Conservation (phyloP, 1,140 invertebrate genomes). For the Bathynomus jamesi region DNA sequence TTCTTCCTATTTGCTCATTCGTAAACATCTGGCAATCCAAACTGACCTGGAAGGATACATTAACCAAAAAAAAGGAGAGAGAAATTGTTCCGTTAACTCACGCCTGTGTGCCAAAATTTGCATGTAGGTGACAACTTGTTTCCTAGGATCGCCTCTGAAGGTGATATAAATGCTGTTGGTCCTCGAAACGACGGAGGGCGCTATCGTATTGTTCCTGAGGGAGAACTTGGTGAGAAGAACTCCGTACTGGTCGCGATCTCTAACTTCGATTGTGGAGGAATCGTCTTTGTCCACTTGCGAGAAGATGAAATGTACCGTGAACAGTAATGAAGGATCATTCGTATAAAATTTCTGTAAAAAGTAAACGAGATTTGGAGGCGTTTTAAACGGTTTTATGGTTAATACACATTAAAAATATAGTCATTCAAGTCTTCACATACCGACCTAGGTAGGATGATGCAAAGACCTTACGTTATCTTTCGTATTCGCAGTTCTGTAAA, state of each 20-base stretch:
- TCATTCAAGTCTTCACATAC: too few relatives aligned
- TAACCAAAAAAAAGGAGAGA: too few relatives aligned
- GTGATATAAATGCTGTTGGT: conserved; percentile 41
- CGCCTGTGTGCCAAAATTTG: conserved; percentile 63
- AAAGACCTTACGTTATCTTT: too few relatives aligned
- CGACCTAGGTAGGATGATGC: too few relatives aligned
- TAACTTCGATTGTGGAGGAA: conserved; percentile 49
- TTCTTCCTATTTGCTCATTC: too few relatives aligned
- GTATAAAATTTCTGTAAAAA: conserved; percentile 59
- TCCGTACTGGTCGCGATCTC: conserved; percentile 57
- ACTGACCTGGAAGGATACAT: too few relatives aligned
- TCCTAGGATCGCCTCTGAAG: conserved; percentile 59
- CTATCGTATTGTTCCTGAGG: conserved; percentile 46
- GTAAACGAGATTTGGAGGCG: conserved; percentile 22
- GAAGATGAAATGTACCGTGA: conserved; percentile 74
- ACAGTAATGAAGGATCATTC: conserved; percentile 57
- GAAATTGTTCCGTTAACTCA: too few relatives aligned
- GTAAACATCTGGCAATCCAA: too few relatives aligned
- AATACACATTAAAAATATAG: neutral
- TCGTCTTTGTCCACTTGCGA: conserved; percentile 64
- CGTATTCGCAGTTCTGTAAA: too few relatives aligned
- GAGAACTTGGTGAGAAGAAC: conserved; percentile 57
- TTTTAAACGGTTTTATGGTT: conserved; percentile 4
- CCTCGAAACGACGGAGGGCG: conserved; percentile 27
- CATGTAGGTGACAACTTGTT: conserved; percentile 63